A percentile compares a stretch with the other conserved stretches of the same genome.
Conservation (phyloP, 2,888 invertebrate genomes). For the Agelastica alni region DNA sequence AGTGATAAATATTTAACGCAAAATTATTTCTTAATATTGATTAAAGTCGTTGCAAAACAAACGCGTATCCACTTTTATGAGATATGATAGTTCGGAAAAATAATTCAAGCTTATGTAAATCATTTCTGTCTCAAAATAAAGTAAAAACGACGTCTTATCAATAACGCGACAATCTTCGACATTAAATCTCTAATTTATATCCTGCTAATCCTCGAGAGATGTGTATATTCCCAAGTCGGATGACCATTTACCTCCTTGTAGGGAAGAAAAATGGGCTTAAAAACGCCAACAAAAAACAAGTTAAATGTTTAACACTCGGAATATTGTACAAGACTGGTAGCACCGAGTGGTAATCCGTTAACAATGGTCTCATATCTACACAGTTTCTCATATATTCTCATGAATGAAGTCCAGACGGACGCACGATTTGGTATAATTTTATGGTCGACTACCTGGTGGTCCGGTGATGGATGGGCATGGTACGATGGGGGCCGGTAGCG, state of each 20-base stretch:
- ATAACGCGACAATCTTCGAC: conserved; percentile 3
- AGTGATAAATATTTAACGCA: too few relatives aligned
- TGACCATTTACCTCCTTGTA: conserved; percentile 15
- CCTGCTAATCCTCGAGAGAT: conserved; percentile 21
- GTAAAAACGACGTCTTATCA: conserved; percentile 10
- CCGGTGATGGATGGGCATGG: conserved; percentile 50
- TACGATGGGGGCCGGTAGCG: conserved; percentile 50
- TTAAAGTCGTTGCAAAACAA: too few relatives aligned
- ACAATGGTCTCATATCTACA: conserved; percentile 55
- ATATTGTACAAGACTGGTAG: conserved; percentile 53
- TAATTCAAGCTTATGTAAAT: background rate
- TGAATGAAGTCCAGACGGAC: conserved; percentile 52
- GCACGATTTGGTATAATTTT: conserved; percentile 58
- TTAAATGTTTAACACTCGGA: conserved; percentile 33
- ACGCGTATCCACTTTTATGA: too few relatives aligned
- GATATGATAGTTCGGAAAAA: too few relatives aligned
- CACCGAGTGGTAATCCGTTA: conserved; percentile 53
- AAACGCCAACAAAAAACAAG: conserved; percentile 31
- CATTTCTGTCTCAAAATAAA: background rate
- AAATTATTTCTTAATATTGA: too few relatives aligned
- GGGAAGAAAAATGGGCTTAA: conserved; percentile 28
- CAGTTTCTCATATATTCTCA: conserved; percentile 54
- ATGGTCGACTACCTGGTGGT: conserved; percentile 56
- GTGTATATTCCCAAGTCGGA: conserved; percentile 18
- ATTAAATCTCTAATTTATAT: conserved; percentile 16